Conservation (phyloP, 2,888 invertebrate genomes). For the Anthrax anthrax region DNA sequence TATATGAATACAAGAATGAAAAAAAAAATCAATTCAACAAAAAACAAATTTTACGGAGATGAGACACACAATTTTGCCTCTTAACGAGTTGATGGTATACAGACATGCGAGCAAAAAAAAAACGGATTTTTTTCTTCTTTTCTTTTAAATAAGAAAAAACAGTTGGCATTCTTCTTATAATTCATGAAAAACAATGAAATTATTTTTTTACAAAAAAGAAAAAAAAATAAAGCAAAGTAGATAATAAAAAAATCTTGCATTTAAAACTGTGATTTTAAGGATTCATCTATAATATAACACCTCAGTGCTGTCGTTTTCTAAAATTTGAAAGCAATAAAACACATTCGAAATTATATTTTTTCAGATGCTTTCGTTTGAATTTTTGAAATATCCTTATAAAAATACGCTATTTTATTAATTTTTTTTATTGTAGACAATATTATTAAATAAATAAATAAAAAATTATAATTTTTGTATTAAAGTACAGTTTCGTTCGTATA, state of each 20-base stretch:
- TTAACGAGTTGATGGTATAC: conserved; percentile 12
- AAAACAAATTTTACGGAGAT: neutral
- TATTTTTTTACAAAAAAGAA: neutral
- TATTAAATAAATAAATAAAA: too few relatives aligned
- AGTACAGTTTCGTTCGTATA: too few relatives aligned
- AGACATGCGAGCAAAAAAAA: neutral
- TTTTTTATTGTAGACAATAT: too few relatives aligned
- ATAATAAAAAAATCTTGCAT: conserved; percentile 4
- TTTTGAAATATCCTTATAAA: too few relatives aligned
- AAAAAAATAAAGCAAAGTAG: neutral
- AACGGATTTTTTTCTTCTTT: too few relatives aligned
- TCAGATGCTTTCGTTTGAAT: too few relatives aligned
- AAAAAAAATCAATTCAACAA: neutral
- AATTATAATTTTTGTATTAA: too few relatives aligned
- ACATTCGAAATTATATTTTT: too few relatives aligned
- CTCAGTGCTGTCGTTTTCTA: conserved; percentile 1
- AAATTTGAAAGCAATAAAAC: too few relatives aligned
- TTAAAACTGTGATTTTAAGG: conserved; percentile 8
- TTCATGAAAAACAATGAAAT: neutral
- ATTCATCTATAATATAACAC: conserved; percentile 5
- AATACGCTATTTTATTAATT: too few relatives aligned
- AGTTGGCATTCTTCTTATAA: neutral
- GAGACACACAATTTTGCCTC: conserved; percentile 1
- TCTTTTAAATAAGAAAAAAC: too few relatives aligned
- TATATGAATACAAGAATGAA: neutral